phyloP scores from a whole-genome alignment of 2,888 invertebrate species.

The Ceraclea dissimilis region DNA sequence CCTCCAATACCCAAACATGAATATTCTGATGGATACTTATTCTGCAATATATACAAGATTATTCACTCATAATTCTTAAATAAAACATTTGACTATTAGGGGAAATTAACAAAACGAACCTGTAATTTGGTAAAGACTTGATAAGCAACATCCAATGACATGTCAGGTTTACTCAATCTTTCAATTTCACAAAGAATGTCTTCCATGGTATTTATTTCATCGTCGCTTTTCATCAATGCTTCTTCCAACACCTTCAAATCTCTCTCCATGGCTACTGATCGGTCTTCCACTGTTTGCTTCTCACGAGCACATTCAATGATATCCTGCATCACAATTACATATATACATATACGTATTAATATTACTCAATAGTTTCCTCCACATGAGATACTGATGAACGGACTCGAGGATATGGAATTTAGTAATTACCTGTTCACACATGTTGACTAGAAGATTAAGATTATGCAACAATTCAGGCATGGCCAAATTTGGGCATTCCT shows the following conservation, averaged over 20 bases:
- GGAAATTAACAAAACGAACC: too few relatives aligned
- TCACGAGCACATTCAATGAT: conserved; percentile 81
- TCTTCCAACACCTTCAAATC: conserved; percentile 66
- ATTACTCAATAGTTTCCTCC: too few relatives aligned
- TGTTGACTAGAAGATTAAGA: conserved; percentile 80
- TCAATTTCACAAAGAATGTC: conserved; percentile 62
- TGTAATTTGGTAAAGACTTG: conserved; percentile 42
- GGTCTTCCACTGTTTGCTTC: conserved; percentile 69
- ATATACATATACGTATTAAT: neutral
- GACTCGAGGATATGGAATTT: too few relatives aligned
- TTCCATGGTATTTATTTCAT: conserved; percentile 63
- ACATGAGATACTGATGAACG: too few relatives aligned
- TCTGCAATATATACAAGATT: conserved; percentile 29
- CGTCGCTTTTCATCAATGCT: conserved; percentile 62
- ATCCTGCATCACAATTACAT: conserved; percentile 46
- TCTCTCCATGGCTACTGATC: conserved; percentile 67
- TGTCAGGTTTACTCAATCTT: conserved; percentile 41
- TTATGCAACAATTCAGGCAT: conserved; percentile 91
- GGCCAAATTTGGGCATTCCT: conserved; percentile 59
- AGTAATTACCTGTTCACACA: conserved; percentile 89
- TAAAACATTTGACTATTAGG: too few relatives aligned
- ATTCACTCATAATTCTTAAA: neutral
- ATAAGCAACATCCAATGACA: conserved; percentile 36
- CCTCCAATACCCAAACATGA: conserved; percentile 76
- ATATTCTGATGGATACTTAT: conserved; percentile 54